Evolutionary conservation across 2,797 vertebrate species (phyloP).

Genomic region (Toxotes lorentzi): DNA sequence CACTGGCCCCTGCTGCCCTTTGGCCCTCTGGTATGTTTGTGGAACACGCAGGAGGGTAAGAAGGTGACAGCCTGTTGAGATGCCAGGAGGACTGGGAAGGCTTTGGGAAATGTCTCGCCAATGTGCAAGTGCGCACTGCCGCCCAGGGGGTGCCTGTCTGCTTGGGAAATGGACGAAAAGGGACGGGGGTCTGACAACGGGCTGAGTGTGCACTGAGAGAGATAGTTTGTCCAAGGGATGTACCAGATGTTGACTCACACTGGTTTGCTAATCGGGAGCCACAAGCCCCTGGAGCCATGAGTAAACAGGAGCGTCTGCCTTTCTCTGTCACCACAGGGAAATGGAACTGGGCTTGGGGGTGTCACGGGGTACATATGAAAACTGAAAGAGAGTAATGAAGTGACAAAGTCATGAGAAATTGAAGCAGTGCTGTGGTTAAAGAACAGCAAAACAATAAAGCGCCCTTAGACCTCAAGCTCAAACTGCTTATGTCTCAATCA

Average conservation of each 20-base stretch:
- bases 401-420: slow-evolving; percentile 48
- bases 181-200: slow-evolving; percentile 73
- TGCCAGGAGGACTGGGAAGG: slow-evolving; percentile 81
- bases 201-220: slow-evolving; percentile 73
- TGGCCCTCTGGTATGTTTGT: slow-evolving; percentile 74
- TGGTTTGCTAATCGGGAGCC: slow-evolving; percentile 87
- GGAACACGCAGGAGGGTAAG: slow-evolving; percentile 73
- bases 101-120: slow-evolving; percentile 84
- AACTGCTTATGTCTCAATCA: slow-evolving; percentile 59
- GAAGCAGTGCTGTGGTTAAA: slow-evolving; percentile 36
- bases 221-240: slow-evolving; percentile 82
- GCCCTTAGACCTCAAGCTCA: slow-evolving; percentile 33
- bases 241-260: slow-evolving; percentile 86
- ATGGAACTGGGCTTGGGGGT: slow-evolving; percentile 34
- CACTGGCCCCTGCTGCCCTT: slow-evolving; percentile 63
- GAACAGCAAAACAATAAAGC: slow-evolving; percentile 41
- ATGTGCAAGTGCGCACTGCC: slow-evolving; percentile 78
- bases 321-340: slow-evolving; percentile 66
- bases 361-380: slow-evolving; percentile 35
- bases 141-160: slow-evolving; percentile 74
- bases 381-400: slow-evolving; percentile 50
- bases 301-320: slow-evolving; percentile 81
- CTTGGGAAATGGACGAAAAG: slow-evolving; percentile 71
- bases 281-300: slow-evolving; percentile 84
- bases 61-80: slow-evolving; percentile 72